A percentile compares a stretch with the other conserved stretches of the same genome.
phyloP scores from a whole-genome alignment of 2,888 invertebrate species.

The Uropetala carovei region DNA sequence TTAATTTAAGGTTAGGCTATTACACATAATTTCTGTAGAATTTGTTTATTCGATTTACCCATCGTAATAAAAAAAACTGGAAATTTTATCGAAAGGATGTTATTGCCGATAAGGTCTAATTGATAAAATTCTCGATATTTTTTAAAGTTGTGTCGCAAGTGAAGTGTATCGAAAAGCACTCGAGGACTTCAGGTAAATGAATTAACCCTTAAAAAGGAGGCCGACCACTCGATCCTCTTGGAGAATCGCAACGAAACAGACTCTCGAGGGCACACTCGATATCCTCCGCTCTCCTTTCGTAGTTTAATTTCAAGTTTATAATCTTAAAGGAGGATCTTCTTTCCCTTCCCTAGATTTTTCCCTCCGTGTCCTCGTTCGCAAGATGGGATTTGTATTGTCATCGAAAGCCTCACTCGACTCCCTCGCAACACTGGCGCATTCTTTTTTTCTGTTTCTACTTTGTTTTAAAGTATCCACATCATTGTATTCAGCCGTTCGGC shows the following conservation, averaged over 20 bases:
- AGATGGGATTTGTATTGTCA: neutral
- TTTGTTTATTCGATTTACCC: too few relatives aligned
- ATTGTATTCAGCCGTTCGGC: neutral
- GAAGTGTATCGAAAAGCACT: neutral
- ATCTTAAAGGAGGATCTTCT: neutral
- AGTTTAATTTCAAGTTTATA: neutral
- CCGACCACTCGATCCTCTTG: neutral
- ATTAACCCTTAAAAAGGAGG: neutral
- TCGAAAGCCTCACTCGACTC: neutral
- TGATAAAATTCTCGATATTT: neutral
- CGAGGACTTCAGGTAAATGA: neutral
- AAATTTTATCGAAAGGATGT: too few relatives aligned
- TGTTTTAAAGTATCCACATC: neutral
- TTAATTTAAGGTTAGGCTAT: too few relatives aligned
- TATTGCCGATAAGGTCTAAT: too few relatives aligned
- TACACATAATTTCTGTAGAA: too few relatives aligned
- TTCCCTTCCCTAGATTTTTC: neutral
- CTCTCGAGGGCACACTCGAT: neutral
- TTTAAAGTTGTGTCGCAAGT: neutral
- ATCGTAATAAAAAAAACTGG: too few relatives aligned
- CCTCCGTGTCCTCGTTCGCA: neutral
- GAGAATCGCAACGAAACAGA: neutral
- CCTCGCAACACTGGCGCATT: neutral
- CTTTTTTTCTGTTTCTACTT: neutral
- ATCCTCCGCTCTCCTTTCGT: neutral